These are phyloP conservation scores for Ypsolopha sequella DNA, from an alignment of 2,888 invertebrate species.

Conservation along the genomic window DNA sequence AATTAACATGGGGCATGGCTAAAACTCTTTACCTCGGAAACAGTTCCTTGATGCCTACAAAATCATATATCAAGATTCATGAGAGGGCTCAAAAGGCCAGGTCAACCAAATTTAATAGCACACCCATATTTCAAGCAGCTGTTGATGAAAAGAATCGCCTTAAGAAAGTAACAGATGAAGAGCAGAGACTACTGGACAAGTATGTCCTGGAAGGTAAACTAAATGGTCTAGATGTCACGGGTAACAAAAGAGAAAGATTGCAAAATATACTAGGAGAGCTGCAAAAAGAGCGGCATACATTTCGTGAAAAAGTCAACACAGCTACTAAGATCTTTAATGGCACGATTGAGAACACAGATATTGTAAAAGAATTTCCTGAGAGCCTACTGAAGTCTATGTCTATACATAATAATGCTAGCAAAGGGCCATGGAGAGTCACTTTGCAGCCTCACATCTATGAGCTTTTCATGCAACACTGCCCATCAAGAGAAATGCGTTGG, in stretches of 20 bases:
- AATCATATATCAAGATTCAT: conserved; percentile 83
- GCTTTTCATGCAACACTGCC: conserved; percentile 88
- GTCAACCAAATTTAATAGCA: conserved; percentile 79
- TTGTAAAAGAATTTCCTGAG: conserved; percentile 81
- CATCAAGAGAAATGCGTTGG: conserved; percentile 81
- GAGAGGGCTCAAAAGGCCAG: conserved; percentile 82
- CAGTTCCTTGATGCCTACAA: conserved; percentile 83
- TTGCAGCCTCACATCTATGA: conserved; percentile 80
- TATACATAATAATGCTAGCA: conserved; percentile 68
- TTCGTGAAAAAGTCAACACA: conserved; percentile 75
- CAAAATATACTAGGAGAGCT: conserved; percentile 61
- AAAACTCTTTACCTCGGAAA: conserved; percentile 87
- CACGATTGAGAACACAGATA: conserved; percentile 73
- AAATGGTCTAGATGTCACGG: conserved; percentile 81
- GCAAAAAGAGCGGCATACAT: conserved; percentile 70
- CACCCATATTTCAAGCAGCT: conserved; percentile 77
- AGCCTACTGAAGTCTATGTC: conserved; percentile 76
- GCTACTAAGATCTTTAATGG: conserved; percentile 77
- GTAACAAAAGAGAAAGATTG: conserved; percentile 55
- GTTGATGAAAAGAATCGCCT: conserved; percentile 64
- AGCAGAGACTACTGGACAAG: conserved; percentile 81
- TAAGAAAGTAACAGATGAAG: conserved; percentile 66
- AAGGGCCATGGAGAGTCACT: conserved; percentile 88
- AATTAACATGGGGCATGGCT: conserved; percentile 88
- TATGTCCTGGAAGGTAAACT: conserved; percentile 85